Base-by-base conservation (phyloP, 2,113 vertebrate species). In the Anseranas semipalmata region DNA sequence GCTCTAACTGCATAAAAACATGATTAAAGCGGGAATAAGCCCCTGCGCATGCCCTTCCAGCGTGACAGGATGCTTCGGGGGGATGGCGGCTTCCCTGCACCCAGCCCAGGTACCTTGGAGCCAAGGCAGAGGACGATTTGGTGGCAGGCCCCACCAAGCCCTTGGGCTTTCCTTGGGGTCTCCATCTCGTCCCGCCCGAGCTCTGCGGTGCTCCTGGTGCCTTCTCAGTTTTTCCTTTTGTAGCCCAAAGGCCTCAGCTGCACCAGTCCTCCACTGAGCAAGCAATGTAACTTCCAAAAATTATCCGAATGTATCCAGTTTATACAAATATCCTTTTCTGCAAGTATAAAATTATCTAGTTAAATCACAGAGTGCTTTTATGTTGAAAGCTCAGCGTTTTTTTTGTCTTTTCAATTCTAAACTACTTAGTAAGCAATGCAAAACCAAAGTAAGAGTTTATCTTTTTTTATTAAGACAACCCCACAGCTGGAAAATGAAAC, bases 401-500 rank as follows among this genome's bases (percentile, higher is more conserved):
- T 41, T 4, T 21, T 0, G 25, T 3, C 14, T 66, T 65, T 19
- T 67, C 6, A 70, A 48, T 4, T 39, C 41, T 73, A 20, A 92
- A 4, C 59, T 84, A 7, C 24, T 45, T 9, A 83, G 80, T 30
- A 95, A 97, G 74, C n/a, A 93, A 97, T 28, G 72, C 83, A 83
- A 95, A 93, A 72, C 74, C 76, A 93, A 97, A 95, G 19, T 10
- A 87, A 91, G 89, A 87, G 43, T 85, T 94, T 78, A 32, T 81
- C 39, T 93, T 62, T 89, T 95, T 96, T 97, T 96, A 97, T 97
- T 98, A 95, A 97, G 95, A 95, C 95, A 98, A 97, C 90, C 96
- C 94, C 91, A 97, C 89, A 97, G 94, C 90, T 97, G 89, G 96
- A 96, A 98, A 98, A 97, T 91, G 76, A 97, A 97, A 97, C 94